phyloP scores from a whole-genome alignment of 2,113 vertebrate genomes.

The Riparia riparia region DNA sequence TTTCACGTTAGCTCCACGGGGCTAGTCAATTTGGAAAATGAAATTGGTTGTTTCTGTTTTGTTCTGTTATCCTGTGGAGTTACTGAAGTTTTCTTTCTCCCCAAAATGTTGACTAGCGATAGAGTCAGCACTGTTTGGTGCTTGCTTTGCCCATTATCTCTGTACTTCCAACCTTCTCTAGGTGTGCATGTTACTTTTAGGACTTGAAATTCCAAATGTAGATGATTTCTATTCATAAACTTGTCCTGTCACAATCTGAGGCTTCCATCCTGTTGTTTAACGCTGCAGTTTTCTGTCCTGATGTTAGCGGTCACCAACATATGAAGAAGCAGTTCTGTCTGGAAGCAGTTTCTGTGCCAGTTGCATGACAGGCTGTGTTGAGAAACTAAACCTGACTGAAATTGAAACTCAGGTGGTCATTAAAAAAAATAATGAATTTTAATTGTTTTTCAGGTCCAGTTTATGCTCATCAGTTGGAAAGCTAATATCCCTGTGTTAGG shows the following conservation, averaged over 20 bases:
- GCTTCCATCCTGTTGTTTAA: not conserved
- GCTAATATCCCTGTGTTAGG: not conserved
- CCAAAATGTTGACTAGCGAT: not conserved
- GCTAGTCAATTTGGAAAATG: not conserved
- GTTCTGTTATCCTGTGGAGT: not conserved
- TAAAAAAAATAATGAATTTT: not conserved
- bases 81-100: not conserved
- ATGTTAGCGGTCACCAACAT: not conserved
- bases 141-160: not conserved
- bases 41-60: not conserved
- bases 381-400: not conserved
- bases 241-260: not conserved
- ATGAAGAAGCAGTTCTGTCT: not conserved
- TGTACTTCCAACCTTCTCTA: not conserved
- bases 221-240: not conserved
- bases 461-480: not conserved
- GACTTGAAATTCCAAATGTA: not conserved
- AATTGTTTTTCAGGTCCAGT: not conserved
- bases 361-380: not conserved
- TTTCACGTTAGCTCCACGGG: not conserved
- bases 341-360: not conserved
- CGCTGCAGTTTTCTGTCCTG: not conserved
- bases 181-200: not conserved
- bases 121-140: not conserved
- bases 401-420: not conserved